Evolutionary conservation across 2,797 vertebrate species (phyloP).

Genomic region (Sebastes kiyomatsui): DNA sequence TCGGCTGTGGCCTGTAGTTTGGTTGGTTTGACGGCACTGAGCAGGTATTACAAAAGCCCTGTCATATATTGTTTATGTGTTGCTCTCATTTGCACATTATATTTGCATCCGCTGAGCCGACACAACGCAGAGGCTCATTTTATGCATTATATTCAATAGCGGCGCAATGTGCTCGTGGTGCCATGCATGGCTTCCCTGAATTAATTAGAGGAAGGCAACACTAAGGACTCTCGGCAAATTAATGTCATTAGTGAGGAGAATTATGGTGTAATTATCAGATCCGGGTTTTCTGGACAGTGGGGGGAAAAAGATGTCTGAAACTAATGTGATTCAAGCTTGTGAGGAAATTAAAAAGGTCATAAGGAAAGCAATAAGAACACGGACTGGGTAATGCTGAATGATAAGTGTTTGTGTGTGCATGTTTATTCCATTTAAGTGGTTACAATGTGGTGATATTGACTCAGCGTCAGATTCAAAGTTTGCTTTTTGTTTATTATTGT

Average conservation of each 20-base stretch:
- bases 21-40: slow-evolving; percentile 28
- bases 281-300: slow-evolving; percentile 39
- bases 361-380: not conserved
- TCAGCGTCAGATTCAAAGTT: not conserved
- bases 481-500: not conserved
- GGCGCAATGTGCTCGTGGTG: slow-evolving; percentile 17
- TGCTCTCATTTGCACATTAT: slow-evolving; percentile 5
- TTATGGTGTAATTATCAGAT: slow-evolving; percentile 48
- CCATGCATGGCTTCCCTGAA: slow-evolving; percentile 63
- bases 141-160: slow-evolving; percentile 11
- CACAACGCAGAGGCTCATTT: slow-evolving; percentile 24
- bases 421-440: not conserved
- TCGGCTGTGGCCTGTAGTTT: slow-evolving; percentile 18
- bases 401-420: not conserved
- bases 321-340: slow-evolving; percentile 7
- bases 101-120: slow-evolving; percentile 23
- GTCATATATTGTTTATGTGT: slow-evolving; percentile 26
- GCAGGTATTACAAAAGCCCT: slow-evolving; percentile 27
- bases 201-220: slow-evolving; percentile 64
- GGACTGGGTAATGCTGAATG: not conserved
- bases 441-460: not conserved
- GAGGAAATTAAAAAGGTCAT: slow-evolving; percentile 8
- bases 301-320: slow-evolving; percentile 20
- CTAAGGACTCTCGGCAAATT: slow-evolving; percentile 55
- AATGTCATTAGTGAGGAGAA: slow-evolving; percentile 64